Percentiles rank a stretch among this genome's conserved stretches.
phyloP scores from a whole-genome alignment of 2,888 invertebrate species.

The Drosophila diplacantha region DNA sequence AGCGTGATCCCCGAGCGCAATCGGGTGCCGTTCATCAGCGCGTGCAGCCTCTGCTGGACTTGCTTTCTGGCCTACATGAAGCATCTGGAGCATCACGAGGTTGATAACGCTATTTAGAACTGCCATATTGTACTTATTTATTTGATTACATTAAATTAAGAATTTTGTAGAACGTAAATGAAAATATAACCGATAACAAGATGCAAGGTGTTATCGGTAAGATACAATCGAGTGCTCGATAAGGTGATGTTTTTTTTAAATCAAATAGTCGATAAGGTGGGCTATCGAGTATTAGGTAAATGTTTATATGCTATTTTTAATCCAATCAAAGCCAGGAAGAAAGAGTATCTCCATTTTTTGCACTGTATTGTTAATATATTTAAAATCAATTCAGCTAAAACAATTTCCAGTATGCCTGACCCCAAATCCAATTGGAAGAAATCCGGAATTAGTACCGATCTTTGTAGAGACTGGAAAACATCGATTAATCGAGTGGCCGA shows the following conservation, averaged over 20 bases:
- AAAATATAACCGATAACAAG: neutral
- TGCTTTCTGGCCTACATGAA: constrained; percentile 88
- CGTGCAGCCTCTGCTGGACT: constrained; percentile 87
- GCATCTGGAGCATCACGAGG: constrained; percentile 79
- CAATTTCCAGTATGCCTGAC: too few relatives aligned
- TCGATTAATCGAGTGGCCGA: neutral
- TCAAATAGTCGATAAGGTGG: neutral
- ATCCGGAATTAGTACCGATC: neutral
- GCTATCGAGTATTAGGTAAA: too few relatives aligned
- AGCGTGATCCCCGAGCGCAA: constrained; percentile 84
- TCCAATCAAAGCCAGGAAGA: too few relatives aligned
- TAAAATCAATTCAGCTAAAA: too few relatives aligned
- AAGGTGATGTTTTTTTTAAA: neutral
- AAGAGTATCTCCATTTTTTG: too few relatives aligned
- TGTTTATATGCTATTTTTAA: too few relatives aligned
- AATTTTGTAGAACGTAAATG: neutral
- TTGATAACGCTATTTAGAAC: constrained; percentile 53
- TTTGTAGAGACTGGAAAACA: neutral
- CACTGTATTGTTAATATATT: too few relatives aligned
- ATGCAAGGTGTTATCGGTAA: neutral
- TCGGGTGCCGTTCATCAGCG: constrained; percentile 85
- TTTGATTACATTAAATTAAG: neutral
- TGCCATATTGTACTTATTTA: neutral
- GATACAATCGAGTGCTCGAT: neutral
- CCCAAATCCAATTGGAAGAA: neutral